phyloP scores from a whole-genome alignment of 2,113 vertebrate genomes.

The Madoqua kirkii region DNA sequence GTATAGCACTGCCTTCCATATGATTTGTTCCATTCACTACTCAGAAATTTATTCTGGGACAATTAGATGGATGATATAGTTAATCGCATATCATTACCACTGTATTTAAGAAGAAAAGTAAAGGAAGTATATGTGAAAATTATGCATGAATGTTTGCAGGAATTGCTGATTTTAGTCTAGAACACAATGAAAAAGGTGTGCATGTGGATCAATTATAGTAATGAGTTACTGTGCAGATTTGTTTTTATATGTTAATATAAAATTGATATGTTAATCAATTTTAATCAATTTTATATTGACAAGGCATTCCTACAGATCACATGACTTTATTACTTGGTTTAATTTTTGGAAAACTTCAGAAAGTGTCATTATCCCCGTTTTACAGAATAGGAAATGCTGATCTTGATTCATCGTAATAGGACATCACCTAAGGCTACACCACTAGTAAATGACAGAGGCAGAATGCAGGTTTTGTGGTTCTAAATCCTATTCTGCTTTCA shows the following conservation, averaged over 20 bases:
- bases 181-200: neutral
- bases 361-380: neutral
- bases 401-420: neutral
- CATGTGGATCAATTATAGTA: neutral
- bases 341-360: neutral
- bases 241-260: neutral
- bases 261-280: neutral
- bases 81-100: neutral
- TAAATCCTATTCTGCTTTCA: neutral
- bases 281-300: neutral
- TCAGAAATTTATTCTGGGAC: neutral
- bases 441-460: neutral
- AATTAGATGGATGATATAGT: neutral
- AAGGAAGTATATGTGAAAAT: neutral
- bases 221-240: neutral
- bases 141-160: neutral
- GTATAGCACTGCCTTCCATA: neutral
- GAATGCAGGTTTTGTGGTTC: neutral
- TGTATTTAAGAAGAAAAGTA: neutral
- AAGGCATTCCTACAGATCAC: neutral
- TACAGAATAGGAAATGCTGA: neutral
- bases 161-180: neutral
- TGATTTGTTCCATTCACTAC: neutral
- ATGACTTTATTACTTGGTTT: neutral
- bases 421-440: neutral